phyloP scores from a whole-genome alignment of 2,797 vertebrate species.

The Spinibarbus caldwelli region DNA sequence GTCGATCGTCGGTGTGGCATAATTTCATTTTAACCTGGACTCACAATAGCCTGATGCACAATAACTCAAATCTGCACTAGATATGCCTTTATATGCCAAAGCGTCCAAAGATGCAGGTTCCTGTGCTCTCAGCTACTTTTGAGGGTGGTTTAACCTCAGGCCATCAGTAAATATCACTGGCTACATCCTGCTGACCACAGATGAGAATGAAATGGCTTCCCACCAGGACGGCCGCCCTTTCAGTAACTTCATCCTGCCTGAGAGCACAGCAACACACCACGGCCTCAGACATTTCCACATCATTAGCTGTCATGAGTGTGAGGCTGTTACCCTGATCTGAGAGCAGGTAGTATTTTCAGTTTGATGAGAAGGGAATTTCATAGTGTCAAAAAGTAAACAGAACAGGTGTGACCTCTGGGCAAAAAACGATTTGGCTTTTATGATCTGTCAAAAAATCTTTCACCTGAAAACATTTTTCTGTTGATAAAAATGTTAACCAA shows the following conservation, averaged over 20 bases:
- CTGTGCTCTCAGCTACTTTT: slow-evolving; percentile 31
- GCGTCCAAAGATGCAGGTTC: slow-evolving; percentile 1
- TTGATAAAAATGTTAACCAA: not conserved
- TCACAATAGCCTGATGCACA: not conserved
- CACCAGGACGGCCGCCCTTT: slow-evolving; percentile 65
- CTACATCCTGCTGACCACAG: slow-evolving; percentile 56
- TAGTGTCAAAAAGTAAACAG: not conserved
- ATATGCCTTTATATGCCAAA: not conserved
- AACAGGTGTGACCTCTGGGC: slow-evolving; percentile 9
- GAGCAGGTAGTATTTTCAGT: not conserved
- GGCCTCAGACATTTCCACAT: slow-evolving; percentile 51
- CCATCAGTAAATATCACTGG: slow-evolving; percentile 68
- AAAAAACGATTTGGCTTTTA: not conserved
- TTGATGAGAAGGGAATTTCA: slow-evolving; percentile 2
- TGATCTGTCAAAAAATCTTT: not conserved
- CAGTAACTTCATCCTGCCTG: slow-evolving; percentile 69
- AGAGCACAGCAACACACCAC: slow-evolving; percentile 60
- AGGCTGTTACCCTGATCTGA: not conserved
- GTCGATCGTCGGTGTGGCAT: not conserved
- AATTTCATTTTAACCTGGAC: not conserved
- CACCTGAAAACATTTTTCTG: not conserved
- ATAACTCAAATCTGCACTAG: slow-evolving; percentile 20
- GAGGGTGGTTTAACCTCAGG: slow-evolving; percentile 60
- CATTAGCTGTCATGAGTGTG: slow-evolving; percentile 2
- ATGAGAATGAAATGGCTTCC: slow-evolving; percentile 67